Conservation (phyloP, 1,140 invertebrate genomes). For the Eciton burchellii region DNA sequence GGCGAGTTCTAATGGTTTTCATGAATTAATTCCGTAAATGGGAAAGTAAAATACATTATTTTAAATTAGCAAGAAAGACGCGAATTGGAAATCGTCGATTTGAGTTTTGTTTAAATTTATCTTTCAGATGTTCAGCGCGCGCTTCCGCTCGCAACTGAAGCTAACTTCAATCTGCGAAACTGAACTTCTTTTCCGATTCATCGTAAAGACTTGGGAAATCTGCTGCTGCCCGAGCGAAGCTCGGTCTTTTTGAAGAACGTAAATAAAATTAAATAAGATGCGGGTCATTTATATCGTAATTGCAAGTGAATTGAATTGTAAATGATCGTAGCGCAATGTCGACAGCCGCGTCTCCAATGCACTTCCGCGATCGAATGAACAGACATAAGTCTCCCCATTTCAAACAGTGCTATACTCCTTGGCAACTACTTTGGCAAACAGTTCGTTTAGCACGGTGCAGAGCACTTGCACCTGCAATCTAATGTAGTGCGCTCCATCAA, state of each 20-base stretch:
- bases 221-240: background rate
- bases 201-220: background rate
- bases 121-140: background rate
- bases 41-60: too few relatives aligned
- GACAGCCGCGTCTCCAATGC: constrained; percentile 27
- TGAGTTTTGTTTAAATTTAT: background rate
- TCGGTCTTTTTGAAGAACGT: background rate
- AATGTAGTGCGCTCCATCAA: background rate
- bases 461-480: background rate
- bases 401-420: constrained; percentile 41
- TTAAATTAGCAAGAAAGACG: too few relatives aligned
- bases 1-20: too few relatives aligned
- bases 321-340: constrained; percentile 13
- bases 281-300: constrained; percentile 50
- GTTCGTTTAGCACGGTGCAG: constrained; percentile 19
- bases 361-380: constrained; percentile 29
- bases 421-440: constrained; percentile 59
- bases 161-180: background rate
- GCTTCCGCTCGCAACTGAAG: background rate
- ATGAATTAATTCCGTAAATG: too few relatives aligned
- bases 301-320: constrained; percentile 55
- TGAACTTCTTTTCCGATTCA: background rate
- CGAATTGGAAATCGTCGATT: too few relatives aligned
- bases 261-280: background rate
- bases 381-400: constrained; percentile 54